A percentile compares a stretch with the other conserved stretches of the same genome.
These are phyloP conservation scores for Drosophila nannoptera DNA, from an alignment of 1,140 invertebrate species.

Conservation along the genomic window DNA sequence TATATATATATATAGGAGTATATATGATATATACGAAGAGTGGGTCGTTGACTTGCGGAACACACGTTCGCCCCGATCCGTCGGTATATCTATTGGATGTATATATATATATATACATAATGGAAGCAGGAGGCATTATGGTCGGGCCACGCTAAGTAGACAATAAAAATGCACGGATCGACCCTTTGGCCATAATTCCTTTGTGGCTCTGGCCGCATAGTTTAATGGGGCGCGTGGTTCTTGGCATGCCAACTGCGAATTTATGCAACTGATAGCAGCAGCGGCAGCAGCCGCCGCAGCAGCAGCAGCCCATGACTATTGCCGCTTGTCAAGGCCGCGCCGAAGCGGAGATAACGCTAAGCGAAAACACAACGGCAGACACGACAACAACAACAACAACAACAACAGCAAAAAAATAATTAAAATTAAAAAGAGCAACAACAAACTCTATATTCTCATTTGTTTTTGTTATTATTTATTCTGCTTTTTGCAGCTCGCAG, in stretches of 20 bases:
- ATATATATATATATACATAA: neutral
- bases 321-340: slow-evolving; percentile 43
- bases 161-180: slow-evolving; percentile 39
- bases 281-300: slow-evolving; percentile 4
- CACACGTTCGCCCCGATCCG: neutral
- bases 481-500: slow-evolving; percentile 61
- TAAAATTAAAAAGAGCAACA: neutral
- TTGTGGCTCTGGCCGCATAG: slow-evolving; percentile 4
- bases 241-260: slow-evolving; percentile 39
- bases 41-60: slow-evolving; percentile 34
- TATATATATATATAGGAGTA: neutral
- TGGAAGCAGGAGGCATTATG: too few relatives aligned
- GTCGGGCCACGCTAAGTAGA: slow-evolving; percentile 21
- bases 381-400: too few relatives aligned
- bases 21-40: slow-evolving; percentile 1
- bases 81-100: neutral
- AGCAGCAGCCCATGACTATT: slow-evolving; percentile 21
- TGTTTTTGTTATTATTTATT: slow-evolving; percentile 52
- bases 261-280: slow-evolving; percentile 31
- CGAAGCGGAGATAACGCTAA: slow-evolving; percentile 16
- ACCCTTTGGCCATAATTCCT: slow-evolving; percentile 19
- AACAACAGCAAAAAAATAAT: neutral
- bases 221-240: slow-evolving; percentile 29
- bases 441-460: slow-evolving; percentile 3
- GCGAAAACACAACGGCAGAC: too few relatives aligned